phyloP scores from a whole-genome alignment of 2,888 invertebrate genomes.

The Drosophila glabriapex region DNA sequence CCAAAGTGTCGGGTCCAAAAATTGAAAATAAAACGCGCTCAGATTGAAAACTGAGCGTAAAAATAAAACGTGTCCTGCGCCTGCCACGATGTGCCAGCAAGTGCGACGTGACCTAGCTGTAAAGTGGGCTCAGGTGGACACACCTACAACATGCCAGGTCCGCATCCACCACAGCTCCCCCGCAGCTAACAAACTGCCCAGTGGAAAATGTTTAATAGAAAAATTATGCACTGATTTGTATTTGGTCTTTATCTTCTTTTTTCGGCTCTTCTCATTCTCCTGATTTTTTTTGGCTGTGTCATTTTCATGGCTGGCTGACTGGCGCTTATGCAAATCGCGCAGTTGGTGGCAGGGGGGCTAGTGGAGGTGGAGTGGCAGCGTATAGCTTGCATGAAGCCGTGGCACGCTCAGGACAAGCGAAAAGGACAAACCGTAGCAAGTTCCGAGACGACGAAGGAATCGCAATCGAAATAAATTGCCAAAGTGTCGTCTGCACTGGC shows the following conservation, averaged over 20 bases:
- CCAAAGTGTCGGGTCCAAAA: conserved; percentile 37
- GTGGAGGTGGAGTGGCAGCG: background rate
- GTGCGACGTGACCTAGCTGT: conserved; percentile 48
- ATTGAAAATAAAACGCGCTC: conserved; percentile 77
- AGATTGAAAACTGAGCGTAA: conserved; percentile 75
- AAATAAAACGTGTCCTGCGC: conserved; percentile 66
- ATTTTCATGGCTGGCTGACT: conserved; percentile 72
- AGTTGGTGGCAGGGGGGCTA: background rate
- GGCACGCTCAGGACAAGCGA: conserved; percentile 21
- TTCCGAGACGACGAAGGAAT: conserved; percentile 50
- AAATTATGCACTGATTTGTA: conserved; percentile 80
- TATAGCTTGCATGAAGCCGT: background rate
- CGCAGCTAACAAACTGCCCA: conserved; percentile 7
- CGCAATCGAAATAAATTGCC: conserved; percentile 77
- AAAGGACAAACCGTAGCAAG: conserved; percentile 48
- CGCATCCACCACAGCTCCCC: background rate
- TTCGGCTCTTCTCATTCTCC: background rate
- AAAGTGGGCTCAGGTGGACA: conserved; percentile 47
- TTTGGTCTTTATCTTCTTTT: conserved; percentile 70
- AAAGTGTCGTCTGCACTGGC: conserved; percentile 69
- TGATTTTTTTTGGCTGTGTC: conserved; percentile 46
- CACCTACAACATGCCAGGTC: background rate
- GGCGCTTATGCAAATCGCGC: conserved; percentile 76
- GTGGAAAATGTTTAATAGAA: conserved; percentile 74
- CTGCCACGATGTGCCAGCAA: conserved; percentile 10